A percentile compares a stretch with the other conserved stretches of the same genome.
Conservation (phyloP, 2,113 vertebrate species). For the Chloropsis cyanopogon region DNA sequence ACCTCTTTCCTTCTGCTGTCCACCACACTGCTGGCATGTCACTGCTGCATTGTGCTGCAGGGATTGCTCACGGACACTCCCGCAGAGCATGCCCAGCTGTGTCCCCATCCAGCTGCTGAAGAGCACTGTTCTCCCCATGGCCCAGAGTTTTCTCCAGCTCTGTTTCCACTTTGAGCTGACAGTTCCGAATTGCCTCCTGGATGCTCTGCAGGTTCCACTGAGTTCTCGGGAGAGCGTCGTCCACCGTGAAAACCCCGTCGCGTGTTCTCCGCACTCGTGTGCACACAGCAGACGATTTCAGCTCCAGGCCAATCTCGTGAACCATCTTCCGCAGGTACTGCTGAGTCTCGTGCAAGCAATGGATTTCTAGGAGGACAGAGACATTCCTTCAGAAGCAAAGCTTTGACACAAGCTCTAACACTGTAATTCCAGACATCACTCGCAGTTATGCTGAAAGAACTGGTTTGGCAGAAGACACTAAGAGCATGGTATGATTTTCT, state of each 20-base stretch:
- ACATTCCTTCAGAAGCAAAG: neutral
- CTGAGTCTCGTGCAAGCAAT: constrained; percentile 91
- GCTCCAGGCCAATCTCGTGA: constrained; percentile 90
- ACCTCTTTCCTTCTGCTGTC: constrained; percentile 14
- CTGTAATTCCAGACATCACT: neutral
- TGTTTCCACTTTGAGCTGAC: constrained; percentile 34
- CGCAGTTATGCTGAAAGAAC: neutral
- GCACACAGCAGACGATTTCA: constrained; percentile 85
- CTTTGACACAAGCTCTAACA: neutral
- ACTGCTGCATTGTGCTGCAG: neutral
- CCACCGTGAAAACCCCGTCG: constrained; percentile 82
- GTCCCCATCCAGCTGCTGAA: neutral
- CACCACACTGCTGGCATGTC: neutral
- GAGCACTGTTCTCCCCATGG: neutral
- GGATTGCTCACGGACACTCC: fast-evolving
- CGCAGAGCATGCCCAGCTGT: neutral
- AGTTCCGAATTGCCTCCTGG: constrained; percentile 61
- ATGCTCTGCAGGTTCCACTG: constrained; percentile 82
- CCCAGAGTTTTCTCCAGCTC: constrained; percentile 54
- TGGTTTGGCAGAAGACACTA: neutral
- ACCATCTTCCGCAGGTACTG: constrained; percentile 85
- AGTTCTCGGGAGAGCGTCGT: constrained; percentile 77
- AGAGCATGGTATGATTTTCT: neutral
- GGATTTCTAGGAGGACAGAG: constrained; percentile 79
- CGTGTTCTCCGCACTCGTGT: constrained; percentile 81